Evolutionary conservation across 1,140 invertebrate species (phyloP), one percentile per base, ranked within the genome.

Genomic region (Brachionus sp.): DNA sequence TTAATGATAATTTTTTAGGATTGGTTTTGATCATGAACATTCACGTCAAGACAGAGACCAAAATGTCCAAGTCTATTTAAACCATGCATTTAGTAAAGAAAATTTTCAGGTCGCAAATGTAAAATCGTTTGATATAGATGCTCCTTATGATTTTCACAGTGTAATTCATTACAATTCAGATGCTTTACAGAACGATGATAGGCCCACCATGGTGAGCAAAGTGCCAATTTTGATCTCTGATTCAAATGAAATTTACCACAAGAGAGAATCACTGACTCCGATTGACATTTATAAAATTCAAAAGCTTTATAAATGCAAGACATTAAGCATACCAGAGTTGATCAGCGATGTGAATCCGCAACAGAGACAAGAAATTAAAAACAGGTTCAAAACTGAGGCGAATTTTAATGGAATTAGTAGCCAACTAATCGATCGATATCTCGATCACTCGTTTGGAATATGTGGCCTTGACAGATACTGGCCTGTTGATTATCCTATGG

Each of bases 1-100:
- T 77, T 29, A 29, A 2, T 29, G 29, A 1, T 29, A 29, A 29
- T 77, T 46, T 75, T 23, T n/a, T 2, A 80, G 77, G 62, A 50
- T 80, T 42, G 88, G 89, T 2, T 88, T 88, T 83, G 87, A 86
- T 64, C 88, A 89, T 83, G 88, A 90, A 83, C 89, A 90, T 57
- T 88, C 86, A 73, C 84, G 89, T 78, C 85, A 85, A 0, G 89
- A 89, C 83, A 84, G 89, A 50, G 88, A 89, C 70, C 84, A 86
- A 2, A 88, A 87, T 84, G 83, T 89, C 2, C 84, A 84, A 23
- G 85, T 89, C 6, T 80, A 87, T 23, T 85, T 83, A 75, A 82
- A 86, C 5, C 88, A 84, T 29, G 33, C 83, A 75, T 85, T 86
- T 86, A 84, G 42, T 66, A 12, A 64, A 13, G 16, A 66, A 44